Evolutionary conservation across 2,797 vertebrate species (phyloP), one percentile per base, ranked within the genome.

Genomic region (Enteromius viviparus): DNA sequence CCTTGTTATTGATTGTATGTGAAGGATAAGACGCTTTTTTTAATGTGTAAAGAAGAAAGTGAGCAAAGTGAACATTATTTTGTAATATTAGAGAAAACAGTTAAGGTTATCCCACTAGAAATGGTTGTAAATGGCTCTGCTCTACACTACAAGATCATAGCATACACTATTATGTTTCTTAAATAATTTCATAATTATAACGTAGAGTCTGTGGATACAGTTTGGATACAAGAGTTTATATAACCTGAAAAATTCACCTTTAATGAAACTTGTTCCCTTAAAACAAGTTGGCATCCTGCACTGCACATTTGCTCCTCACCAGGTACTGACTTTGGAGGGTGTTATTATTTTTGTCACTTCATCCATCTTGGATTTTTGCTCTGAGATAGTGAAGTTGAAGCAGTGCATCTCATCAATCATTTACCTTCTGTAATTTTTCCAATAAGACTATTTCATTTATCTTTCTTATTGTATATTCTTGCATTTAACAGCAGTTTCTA

Each of bases 111-210:
- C 64, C 76, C 70, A 82, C 82, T 64, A 42, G 60, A 79, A 76
- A 74, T 69, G 70, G 66, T 60, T 87, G 82, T 87, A 84, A 84
- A 88, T 88, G 85, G 4, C 26, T 85, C 6, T 84, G 62, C 29
- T 64, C 78, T 42, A 75, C 74, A 64, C 29, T 58, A 53, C 81
- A 80, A 71, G 26, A 64, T 69, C 19, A 69, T 81, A 80, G 66
- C 75, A 72, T 80, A 58, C 14, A 26, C 71, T 85, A 34, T 66
- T 81, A 78, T 85, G 76, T 85, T 87, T 69, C 72, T 65, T 32
- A 29, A 82, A 47, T n/a, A 19, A 83, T 76, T 85, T 77, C 62
- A 78, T 47, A 84, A 60, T 37, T 75, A 40, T 53, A 69, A 49
- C n/a, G 72, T 81, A 34, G n/a, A 78, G 72, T 37, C 72, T 37